Percentiles rank a stretch among this genome's conserved stretches.
Evolutionary conservation across 2,113 vertebrate genomes (phyloP).

Genomic region (Gallinago undulata): DNA sequence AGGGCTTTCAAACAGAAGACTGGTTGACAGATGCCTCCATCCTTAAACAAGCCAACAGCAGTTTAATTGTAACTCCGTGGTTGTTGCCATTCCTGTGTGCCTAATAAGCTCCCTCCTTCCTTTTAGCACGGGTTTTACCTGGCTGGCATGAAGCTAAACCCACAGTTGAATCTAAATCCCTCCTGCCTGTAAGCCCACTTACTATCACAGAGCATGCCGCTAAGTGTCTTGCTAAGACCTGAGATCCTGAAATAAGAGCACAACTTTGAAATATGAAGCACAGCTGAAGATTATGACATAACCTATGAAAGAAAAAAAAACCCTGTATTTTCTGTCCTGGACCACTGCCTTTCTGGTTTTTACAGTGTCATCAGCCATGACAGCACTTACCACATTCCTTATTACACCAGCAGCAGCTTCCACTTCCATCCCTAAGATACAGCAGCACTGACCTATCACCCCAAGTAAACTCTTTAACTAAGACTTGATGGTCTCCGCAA

Average conservation of each 20-base stretch:
- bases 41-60: conserved; percentile 3
- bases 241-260: background rate
- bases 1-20: conserved; percentile 24
- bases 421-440: background rate
- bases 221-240: background rate
- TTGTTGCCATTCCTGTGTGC: background rate
- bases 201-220: fast-evolving
- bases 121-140: background rate
- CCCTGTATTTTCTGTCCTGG: background rate
- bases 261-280: background rate
- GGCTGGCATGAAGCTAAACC: background rate
- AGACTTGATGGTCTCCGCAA: background rate
- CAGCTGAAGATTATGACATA: background rate
- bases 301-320: background rate
- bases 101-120: background rate
- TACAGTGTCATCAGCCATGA: background rate
- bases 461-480: background rate
- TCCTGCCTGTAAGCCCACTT: background rate
- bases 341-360: background rate
- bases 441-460: background rate
- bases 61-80: background rate
- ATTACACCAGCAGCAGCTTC: background rate
- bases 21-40: conserved; percentile 1
- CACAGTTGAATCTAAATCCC: background rate
- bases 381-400: background rate